phyloP scores from a whole-genome alignment of 2,888 invertebrate species.

The Ichneumon xanthorius region DNA sequence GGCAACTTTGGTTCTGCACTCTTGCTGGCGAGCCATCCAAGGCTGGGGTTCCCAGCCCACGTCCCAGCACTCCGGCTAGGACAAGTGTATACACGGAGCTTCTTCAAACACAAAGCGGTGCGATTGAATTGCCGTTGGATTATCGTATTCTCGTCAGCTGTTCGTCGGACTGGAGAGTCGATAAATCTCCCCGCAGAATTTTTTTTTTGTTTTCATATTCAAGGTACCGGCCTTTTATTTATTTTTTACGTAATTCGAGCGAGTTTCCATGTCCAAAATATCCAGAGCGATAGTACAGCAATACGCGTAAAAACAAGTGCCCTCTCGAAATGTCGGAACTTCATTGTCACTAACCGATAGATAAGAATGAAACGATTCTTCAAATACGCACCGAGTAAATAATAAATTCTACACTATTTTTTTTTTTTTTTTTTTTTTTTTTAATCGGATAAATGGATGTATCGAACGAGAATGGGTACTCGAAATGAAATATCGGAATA shows the following conservation, averaged over 20 bases:
- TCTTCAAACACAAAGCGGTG: too few species aligned
- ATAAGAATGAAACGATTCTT: neutral
- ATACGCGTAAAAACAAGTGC: neutral
- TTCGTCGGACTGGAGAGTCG: too few species aligned
- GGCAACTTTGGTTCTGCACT: too few species aligned
- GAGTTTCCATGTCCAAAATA: neutral
- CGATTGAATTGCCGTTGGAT: too few species aligned
- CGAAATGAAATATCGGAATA: constrained; percentile 4
- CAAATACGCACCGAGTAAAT: neutral
- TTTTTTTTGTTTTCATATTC: too few species aligned
- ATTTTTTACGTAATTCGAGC: neutral
- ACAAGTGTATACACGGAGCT: too few species aligned
- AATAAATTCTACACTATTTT: neutral
- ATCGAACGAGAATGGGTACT: neutral
- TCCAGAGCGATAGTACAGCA: neutral
- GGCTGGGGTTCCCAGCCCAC: too few species aligned
- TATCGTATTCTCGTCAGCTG: too few species aligned
- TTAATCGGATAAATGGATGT: neutral
- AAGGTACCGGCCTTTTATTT: neutral
- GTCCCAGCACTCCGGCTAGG: too few species aligned
- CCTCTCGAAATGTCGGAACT: neutral
- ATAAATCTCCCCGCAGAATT: too few species aligned
- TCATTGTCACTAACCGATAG: neutral
- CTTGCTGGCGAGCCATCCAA: too few species aligned
- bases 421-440: neutral